Base-by-base conservation (phyloP, 2,113 vertebrate genomes). In the Leptodactylus fuscus region DNA sequence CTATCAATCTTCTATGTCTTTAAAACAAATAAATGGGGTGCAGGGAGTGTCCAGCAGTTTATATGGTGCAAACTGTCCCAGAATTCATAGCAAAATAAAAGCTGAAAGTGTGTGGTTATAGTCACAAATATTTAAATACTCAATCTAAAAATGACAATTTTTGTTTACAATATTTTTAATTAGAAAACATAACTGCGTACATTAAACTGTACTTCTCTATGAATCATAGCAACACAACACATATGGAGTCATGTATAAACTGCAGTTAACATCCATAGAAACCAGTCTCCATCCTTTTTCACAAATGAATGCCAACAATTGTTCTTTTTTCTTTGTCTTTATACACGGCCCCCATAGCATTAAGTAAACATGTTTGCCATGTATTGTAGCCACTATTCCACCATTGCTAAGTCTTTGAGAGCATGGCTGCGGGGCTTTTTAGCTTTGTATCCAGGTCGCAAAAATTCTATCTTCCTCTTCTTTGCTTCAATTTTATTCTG, bases 391-490 rank as follows among this genome's bases (percentile, higher is more conserved):
- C 38, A 55, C 44, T 94, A 98, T 89, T 97, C 93, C 86, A 98
- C 92, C 88, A 98, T 96, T 7, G 97, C 98, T 87, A 99, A 89
- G 65, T 98, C 95, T 89, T 94, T 97, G 62, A 98, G 94, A 0
- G 93, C 86, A 0, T 94, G 93, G 85, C 93, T 92, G 80, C 95
- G 95, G 0, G 92, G 92, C 90, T 92, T 96, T 91, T 98, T 99
- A 24, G 97, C 96, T 91, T 97, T 99, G 87, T 96, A 96, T 34
- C 90, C 91, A 0, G 97, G 96, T 36, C 94, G 94, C 11, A 98
- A 89, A 81, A 96, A 94, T 86, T 97, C 96, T 0, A 96, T 96
- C 91, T 99, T 99, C 88, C 97, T 95, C 89, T 99, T 99, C 89
- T 94, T 97, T 7, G 96, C 96, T 92, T 97, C 96, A 0, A 91